Evolutionary conservation across 2,797 vertebrate genomes (phyloP).

Genomic region (Crax fasciolata): DNA sequence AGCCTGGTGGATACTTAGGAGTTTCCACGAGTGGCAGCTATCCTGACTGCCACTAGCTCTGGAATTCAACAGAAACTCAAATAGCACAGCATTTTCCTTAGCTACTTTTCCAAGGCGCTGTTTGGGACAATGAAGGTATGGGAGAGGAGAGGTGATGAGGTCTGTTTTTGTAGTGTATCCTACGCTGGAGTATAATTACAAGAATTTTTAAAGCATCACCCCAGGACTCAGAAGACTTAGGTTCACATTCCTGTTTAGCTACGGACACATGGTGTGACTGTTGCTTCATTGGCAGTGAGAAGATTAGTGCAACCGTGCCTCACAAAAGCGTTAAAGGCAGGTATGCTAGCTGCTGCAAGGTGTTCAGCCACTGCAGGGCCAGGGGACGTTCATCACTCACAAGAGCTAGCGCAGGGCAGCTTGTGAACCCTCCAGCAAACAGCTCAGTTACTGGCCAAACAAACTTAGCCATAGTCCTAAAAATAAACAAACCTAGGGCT

Average conservation of each 20-base stretch:
- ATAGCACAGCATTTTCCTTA: background rate
- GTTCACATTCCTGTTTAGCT: slow-evolving; percentile 50
- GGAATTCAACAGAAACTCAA: background rate
- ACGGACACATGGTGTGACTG: background rate
- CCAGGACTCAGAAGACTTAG: background rate
- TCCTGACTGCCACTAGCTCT: background rate
- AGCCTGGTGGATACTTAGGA: background rate
- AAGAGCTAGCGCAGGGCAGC: fast-evolving
- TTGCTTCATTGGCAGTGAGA: background rate
- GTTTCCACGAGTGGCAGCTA: background rate
- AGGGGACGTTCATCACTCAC: background rate
- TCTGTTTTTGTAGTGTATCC: background rate
- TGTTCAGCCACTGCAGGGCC: background rate
- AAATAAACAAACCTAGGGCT: background rate
- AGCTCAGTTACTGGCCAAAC: background rate
- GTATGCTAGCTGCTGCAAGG: fast-evolving
- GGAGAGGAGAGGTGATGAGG: background rate
- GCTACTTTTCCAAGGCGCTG: background rate
- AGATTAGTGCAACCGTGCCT: background rate
- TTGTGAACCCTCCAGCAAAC: background rate
- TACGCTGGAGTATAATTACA: background rate
- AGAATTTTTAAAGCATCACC: background rate
- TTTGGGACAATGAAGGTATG: background rate
- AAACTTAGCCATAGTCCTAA: background rate
- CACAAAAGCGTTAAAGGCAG: background rate